phyloP scores from a whole-genome alignment of 2,797 vertebrate species.

The Rhabdophis nuchalis region DNA sequence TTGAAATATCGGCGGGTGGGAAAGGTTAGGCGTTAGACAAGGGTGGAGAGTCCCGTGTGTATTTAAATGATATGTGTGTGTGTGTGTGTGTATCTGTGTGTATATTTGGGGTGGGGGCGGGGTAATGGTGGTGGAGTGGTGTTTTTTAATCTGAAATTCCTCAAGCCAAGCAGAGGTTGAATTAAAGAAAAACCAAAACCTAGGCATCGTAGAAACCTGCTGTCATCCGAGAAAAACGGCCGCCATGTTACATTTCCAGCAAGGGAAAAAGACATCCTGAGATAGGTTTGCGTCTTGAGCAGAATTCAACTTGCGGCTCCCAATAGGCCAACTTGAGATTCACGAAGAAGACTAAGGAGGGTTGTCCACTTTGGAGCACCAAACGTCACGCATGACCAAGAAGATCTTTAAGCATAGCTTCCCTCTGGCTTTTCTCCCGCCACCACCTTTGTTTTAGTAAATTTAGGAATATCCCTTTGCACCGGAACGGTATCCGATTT shows the following conservation, averaged over 20 bases:
- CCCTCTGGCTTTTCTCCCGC: not conserved
- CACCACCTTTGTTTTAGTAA: not conserved
- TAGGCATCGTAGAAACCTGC: not conserved
- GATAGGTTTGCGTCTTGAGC: not conserved
- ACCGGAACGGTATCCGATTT: not conserved
- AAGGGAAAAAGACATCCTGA: not conserved
- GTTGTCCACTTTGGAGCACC: not conserved
- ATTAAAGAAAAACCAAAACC: not conserved
- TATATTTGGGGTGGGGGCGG: not conserved
- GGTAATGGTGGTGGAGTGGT: too few species aligned
- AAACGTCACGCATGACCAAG: not conserved
- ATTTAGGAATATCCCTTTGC: not conserved
- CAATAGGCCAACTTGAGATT: not conserved
- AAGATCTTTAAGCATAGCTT: not conserved
- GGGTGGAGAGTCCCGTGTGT: not conserved
- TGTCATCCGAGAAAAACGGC: not conserved
- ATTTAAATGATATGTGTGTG: not conserved
- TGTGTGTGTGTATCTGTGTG: too few species aligned
- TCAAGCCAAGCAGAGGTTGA: not conserved
- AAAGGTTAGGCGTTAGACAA: not conserved
- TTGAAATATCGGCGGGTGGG: slow-evolving; percentile 3
- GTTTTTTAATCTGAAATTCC: not conserved
- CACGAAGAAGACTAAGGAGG: not conserved
- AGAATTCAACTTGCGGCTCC: not conserved
- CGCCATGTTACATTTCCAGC: not conserved